Conservation (phyloP, 2,113 vertebrate species). For the Toxostoma redivivum region DNA sequence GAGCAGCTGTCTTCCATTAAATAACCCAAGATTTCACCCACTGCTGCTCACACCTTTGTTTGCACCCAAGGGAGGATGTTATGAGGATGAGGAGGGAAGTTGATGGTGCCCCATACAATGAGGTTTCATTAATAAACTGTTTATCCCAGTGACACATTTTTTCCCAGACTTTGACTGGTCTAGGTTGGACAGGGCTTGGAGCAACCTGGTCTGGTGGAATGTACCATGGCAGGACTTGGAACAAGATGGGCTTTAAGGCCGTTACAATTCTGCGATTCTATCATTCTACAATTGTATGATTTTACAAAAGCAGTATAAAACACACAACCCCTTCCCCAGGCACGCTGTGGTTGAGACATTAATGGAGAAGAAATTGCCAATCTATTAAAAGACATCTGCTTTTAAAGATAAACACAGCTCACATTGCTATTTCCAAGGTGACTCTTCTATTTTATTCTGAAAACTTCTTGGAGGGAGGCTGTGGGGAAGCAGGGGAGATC, state of each 20-base stretch:
- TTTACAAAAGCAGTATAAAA: not conserved
- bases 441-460: not conserved
- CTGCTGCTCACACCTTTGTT: not conserved
- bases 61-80: not conserved
- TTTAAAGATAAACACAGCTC: not conserved
- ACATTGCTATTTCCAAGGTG: fast-evolving
- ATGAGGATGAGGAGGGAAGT: not conserved
- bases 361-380: not conserved
- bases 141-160: not conserved
- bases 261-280: too few relatives aligned
- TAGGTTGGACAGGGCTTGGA: not conserved
- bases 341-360: fast-evolving
- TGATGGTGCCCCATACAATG: not conserved
- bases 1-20: not conserved
- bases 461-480: not conserved
- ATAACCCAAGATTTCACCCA: not conserved
- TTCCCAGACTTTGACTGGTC: not conserved
- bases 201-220: not conserved
- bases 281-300: too few relatives aligned
- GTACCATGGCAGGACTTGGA: not conserved
- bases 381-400: not conserved
- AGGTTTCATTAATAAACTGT: not conserved
- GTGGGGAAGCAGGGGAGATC: not conserved
- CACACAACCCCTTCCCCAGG: not conserved
- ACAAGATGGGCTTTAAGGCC: not conserved